Conservation (phyloP, 2,888 invertebrate genomes). For the Mellilla xanthometata region DNA sequence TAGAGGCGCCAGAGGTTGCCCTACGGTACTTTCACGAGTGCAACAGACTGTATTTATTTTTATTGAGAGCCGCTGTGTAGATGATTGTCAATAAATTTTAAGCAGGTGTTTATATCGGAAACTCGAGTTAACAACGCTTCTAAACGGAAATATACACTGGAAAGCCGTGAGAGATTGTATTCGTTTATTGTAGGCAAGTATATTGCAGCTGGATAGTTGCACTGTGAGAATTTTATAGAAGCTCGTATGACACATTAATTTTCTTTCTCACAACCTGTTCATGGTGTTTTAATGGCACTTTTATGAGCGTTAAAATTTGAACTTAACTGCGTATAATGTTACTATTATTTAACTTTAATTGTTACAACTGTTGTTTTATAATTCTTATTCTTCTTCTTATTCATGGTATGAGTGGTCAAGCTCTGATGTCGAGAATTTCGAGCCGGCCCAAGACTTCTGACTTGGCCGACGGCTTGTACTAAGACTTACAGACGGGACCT, state of each 20-base stretch:
- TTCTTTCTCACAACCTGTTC: constrained; percentile 7
- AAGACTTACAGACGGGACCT: no score
- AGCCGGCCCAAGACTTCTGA: no score
- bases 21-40: constrained; percentile 14
- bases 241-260: constrained; percentile 12
- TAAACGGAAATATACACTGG: constrained; percentile 36
- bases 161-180: constrained; percentile 27
- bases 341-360: neutral
- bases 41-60: constrained; percentile 45
- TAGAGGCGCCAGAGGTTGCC: neutral
- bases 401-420: no score
- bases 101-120: constrained; percentile 48
- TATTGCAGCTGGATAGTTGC: neutral
- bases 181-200: no score
- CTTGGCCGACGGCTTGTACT: no score
- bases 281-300: constrained; percentile 12
- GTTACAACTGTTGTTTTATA: no score
- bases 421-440: no score
- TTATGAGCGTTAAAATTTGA: constrained; percentile 3
- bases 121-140: constrained; percentile 33
- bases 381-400: no score
- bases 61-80: constrained; percentile 38
- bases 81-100: constrained; percentile 53
- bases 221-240: constrained; percentile 15
- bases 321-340: neutral